Evolutionary conservation across 2,113 vertebrate genomes (phyloP).

Genomic region (Monarcha castaneiventris): DNA sequence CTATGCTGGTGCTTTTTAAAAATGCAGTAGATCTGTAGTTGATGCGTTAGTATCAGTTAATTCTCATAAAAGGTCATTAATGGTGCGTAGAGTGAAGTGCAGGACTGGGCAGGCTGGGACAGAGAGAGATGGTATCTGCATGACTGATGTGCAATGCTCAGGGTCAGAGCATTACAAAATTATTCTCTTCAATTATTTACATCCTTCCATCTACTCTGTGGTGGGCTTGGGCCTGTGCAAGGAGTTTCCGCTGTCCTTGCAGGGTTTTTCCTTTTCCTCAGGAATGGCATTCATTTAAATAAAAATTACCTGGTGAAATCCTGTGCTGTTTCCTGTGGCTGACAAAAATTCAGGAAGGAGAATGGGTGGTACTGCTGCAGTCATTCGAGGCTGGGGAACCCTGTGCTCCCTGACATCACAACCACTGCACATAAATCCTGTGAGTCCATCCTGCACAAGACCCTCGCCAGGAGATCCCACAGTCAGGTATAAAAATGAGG

Average conservation of each 20-base stretch:
- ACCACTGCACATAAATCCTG: fast-evolving
- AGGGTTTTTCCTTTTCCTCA: background rate
- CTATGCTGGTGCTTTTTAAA: background rate
- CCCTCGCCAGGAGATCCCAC: background rate
- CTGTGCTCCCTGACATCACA: background rate
- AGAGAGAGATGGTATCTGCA: background rate
- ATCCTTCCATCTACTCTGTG: background rate
- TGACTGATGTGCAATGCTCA: constrained; percentile 61
- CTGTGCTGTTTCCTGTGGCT: background rate
- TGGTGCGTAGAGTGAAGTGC: background rate
- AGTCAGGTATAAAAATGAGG: background rate
- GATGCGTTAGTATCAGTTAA: constrained; percentile 32
- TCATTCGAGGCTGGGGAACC: fast-evolving
- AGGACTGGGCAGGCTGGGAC: background rate
- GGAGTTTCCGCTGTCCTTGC: background rate
- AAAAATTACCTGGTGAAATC: background rate
- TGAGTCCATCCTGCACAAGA: fast-evolving
- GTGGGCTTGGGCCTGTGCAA: background rate
- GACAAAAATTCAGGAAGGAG: background rate
- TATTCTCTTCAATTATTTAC: constrained; percentile 78
- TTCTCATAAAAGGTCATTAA: constrained; percentile 63
- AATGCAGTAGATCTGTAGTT: background rate
- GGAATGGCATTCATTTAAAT: background rate
- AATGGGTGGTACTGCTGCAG: background rate
- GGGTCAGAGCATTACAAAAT: constrained; percentile 71